Percentiles rank a stretch among this genome's conserved stretches.
phyloP scores from a whole-genome alignment of 2,888 invertebrate species.

The Hybos culiciformis region DNA sequence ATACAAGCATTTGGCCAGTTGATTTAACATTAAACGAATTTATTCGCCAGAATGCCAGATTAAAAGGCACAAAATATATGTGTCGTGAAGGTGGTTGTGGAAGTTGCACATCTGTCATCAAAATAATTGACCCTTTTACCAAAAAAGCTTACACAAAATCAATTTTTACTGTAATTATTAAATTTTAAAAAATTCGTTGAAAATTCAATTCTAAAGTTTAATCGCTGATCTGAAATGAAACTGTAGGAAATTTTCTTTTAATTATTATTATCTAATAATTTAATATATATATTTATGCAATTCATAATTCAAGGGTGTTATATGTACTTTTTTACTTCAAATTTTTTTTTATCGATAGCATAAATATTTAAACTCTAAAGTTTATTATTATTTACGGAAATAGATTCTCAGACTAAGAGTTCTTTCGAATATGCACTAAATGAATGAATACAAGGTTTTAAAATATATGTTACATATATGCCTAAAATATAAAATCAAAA shows the following conservation, averaged over 20 bases:
- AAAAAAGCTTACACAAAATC: constrained; percentile 3
- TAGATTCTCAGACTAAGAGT: neutral
- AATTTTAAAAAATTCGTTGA: neutral
- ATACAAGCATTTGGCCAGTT: constrained; percentile 20
- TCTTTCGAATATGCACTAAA: neutral
- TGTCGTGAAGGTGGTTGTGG: constrained; percentile 58
- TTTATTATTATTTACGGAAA: neutral
- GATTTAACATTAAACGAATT: constrained; percentile 45
- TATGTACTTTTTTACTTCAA: neutral
- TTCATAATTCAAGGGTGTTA: too few relatives aligned
- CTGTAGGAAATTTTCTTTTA: neutral
- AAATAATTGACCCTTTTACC: constrained; percentile 15
- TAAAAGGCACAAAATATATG: constrained; percentile 52
- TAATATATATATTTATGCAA: too few relatives aligned
- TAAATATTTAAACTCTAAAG: neutral
- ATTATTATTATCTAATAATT: neutral
- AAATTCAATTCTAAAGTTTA: neutral
- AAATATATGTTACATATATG: too few relatives aligned
- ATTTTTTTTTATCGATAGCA: neutral
- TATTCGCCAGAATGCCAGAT: constrained; percentile 41
- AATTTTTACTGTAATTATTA: constrained; percentile 2
- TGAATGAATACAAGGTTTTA: neutral
- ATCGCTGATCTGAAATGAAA: neutral
- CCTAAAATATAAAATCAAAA: neutral
- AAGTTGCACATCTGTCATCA: constrained; percentile 40